These are phyloP conservation scores for Silurus meridionalis DNA, from an alignment of 2,113 vertebrate genomes.

Conservation along the genomic window DNA sequence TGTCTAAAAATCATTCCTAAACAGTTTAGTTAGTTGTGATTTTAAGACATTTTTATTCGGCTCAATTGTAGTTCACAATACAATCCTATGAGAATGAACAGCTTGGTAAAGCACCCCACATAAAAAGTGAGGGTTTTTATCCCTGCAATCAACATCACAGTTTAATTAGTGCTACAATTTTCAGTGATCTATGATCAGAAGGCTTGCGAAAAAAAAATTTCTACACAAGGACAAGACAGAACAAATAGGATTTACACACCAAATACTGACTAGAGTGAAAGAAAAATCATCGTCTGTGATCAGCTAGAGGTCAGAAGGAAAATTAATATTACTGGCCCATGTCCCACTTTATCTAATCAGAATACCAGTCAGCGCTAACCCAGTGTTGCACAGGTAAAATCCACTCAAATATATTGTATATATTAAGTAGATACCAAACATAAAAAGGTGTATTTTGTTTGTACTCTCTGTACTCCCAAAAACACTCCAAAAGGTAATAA, in stretches of 20 bases:
- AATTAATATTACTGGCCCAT: neutral
- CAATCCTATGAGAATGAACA: neutral
- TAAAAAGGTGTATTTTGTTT: neutral
- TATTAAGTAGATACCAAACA: neutral
- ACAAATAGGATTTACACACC: slow-evolving; percentile 19
- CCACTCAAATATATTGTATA: neutral
- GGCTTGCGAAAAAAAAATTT: too few species aligned
- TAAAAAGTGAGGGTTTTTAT: neutral
- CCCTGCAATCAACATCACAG: slow-evolving; percentile 24
- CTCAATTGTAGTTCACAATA: neutral
- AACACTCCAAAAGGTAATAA: neutral
- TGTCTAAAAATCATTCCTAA: too few species aligned
- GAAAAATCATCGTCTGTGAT: neutral
- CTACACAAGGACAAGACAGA: slow-evolving; percentile 2
- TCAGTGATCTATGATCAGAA: slow-evolving; percentile 45
- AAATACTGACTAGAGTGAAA: slow-evolving; percentile 1
- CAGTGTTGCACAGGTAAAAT: neutral
- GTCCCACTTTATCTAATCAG: neutral
- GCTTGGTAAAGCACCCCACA: neutral
- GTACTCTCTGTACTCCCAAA: neutral
- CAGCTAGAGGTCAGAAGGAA: neutral
- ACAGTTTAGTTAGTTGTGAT: neutral
- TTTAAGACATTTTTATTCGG: neutral
- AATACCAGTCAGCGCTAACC: neutral
- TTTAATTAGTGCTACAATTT: slow-evolving; percentile 21